Conservation (phyloP, 2,797 vertebrate genomes). For the Oreonectes daqikongensis region DNA sequence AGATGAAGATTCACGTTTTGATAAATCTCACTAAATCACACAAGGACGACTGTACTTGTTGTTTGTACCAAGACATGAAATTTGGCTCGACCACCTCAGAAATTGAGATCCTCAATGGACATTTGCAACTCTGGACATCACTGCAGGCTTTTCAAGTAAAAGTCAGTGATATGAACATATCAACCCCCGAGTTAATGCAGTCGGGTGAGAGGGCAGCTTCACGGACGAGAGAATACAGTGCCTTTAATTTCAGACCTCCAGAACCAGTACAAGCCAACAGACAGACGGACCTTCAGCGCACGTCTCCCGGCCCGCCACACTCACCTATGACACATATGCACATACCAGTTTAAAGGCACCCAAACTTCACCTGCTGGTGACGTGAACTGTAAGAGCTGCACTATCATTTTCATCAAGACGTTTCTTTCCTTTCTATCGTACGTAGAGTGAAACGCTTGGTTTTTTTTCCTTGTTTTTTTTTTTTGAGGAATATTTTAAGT, state of each 20-base stretch:
- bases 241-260: slow-evolving; percentile 74
- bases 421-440: slow-evolving; percentile 62
- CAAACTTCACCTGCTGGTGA: slow-evolving; percentile 43
- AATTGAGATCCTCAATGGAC: slow-evolving; percentile 5
- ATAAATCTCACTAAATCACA: not conserved
- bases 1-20: not conserved
- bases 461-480: slow-evolving; percentile 64
- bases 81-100: slow-evolving; percentile 35
- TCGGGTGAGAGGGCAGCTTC: slow-evolving; percentile 69
- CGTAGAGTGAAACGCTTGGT: slow-evolving; percentile 72
- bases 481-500: slow-evolving; percentile 82
- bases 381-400: slow-evolving; percentile 60
- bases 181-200: slow-evolving; percentile 44
- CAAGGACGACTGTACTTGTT: not conserved
- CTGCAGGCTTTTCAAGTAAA: not conserved
- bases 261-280: slow-evolving; percentile 49
- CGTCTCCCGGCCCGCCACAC: slow-evolving; percentile 12
- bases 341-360: slow-evolving; percentile 38
- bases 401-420: slow-evolving; percentile 64
- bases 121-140: slow-evolving; percentile 26
- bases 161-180: slow-evolving; percentile 52
- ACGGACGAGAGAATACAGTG: slow-evolving; percentile 79
- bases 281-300: slow-evolving; percentile 4
- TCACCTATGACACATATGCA: slow-evolving; percentile 49
- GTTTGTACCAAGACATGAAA: slow-evolving; percentile 11